These are phyloP conservation scores for Cygnus olor DNA, from an alignment of 2,797 vertebrate genomes.

Conservation along the genomic window DNA sequence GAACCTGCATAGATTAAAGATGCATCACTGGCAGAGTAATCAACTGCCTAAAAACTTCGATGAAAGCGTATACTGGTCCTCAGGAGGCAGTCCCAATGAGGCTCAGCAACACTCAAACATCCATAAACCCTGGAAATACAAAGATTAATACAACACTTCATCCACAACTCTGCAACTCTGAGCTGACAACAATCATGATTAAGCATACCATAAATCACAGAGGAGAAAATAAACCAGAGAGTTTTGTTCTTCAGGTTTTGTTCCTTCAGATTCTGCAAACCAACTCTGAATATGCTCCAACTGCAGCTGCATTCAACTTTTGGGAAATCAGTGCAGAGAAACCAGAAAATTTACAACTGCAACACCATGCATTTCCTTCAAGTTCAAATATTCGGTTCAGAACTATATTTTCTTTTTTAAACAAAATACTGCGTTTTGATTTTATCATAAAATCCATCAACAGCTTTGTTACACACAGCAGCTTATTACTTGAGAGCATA, in stretches of 20 bases:
- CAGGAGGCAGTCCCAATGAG: background rate
- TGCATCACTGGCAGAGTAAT: constrained; percentile 9
- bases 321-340: background rate
- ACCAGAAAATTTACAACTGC: background rate
- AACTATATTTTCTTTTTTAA: background rate
- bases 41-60: background rate
- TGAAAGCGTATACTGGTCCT: background rate
- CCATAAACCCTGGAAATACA: background rate
- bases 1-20: constrained; percentile 6
- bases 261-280: background rate
- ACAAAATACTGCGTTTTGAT: background rate
- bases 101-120: background rate
- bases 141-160: background rate
- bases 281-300: background rate
- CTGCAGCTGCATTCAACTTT: background rate
- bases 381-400: background rate
- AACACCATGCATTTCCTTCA: background rate
- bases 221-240: background rate
- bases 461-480: background rate
- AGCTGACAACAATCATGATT: background rate
- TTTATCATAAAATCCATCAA: background rate
- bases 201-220: background rate
- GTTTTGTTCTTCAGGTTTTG: background rate
- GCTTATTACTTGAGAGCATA: background rate
- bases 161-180: background rate